Conservation (phyloP, 2,888 invertebrate genomes). For the Endotricha flammealis region DNA sequence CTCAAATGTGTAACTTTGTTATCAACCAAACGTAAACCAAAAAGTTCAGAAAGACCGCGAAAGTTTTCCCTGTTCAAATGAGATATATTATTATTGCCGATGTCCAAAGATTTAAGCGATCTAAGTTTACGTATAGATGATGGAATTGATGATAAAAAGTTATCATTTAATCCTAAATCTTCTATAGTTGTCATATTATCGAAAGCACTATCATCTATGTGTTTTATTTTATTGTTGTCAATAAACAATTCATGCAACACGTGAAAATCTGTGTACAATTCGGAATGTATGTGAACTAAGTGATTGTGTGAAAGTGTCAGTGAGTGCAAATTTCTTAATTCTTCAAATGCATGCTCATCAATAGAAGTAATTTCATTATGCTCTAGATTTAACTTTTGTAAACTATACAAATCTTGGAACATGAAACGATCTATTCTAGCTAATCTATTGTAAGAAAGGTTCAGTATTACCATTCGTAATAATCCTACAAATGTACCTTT, state of each 20-base stretch:
- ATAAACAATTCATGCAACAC: slow-evolving; percentile 85
- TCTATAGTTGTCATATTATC: slow-evolving; percentile 87
- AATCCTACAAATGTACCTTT: slow-evolving; percentile 86
- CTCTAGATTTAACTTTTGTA: slow-evolving; percentile 86
- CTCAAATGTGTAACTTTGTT: slow-evolving; percentile 87
- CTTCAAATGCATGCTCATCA: slow-evolving; percentile 85
- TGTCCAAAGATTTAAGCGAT: slow-evolving; percentile 85
- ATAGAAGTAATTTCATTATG: slow-evolving; percentile 83
- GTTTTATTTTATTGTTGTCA: slow-evolving; percentile 84
- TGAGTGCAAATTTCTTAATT: slow-evolving; percentile 86
- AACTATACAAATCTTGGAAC: slow-evolving; percentile 85
- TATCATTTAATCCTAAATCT: slow-evolving; percentile 85
- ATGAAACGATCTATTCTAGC: slow-evolving; percentile 82
- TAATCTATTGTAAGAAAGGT: slow-evolving; percentile 84
- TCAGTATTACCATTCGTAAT: slow-evolving; percentile 84
- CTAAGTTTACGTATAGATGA: slow-evolving; percentile 82
- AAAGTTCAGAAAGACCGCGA: slow-evolving; percentile 84
- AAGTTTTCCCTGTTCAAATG: slow-evolving; percentile 85
- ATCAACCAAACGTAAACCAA: slow-evolving; percentile 87
- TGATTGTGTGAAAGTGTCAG: slow-evolving; percentile 85
- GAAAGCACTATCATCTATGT: slow-evolving; percentile 83
- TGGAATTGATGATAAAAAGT: slow-evolving; percentile 82
- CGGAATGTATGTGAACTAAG: slow-evolving; percentile 81
- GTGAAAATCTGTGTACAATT: slow-evolving; percentile 84
- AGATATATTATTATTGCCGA: slow-evolving; percentile 89